Conservation (phyloP, 1,140 invertebrate genomes). For the Zaprionus davidi region DNA sequence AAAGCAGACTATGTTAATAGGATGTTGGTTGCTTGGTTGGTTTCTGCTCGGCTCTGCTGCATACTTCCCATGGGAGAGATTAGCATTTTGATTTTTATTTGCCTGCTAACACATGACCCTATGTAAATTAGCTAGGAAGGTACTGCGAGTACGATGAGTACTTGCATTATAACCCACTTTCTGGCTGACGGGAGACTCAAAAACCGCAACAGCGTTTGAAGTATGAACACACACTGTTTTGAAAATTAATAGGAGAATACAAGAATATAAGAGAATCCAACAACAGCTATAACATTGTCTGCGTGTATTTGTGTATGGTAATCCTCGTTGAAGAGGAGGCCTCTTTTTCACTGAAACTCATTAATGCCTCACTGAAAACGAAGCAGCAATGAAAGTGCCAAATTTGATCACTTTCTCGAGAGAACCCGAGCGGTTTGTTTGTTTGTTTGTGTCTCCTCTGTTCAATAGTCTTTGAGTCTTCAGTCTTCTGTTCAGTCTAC, state of each 20-base stretch:
- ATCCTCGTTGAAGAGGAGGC: not conserved
- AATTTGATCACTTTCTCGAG: conserved; percentile 28
- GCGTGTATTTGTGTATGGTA: not conserved
- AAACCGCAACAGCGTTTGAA: conserved; percentile 22
- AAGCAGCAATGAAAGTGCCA: conserved; percentile 18
- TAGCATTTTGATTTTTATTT: conserved; percentile 54
- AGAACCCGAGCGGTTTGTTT: not conserved
- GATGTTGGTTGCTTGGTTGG: conserved; percentile 8
- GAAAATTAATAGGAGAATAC: not conserved
- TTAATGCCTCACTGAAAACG: not conserved
- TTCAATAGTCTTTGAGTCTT: not conserved
- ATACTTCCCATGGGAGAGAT: conserved; percentile 31
- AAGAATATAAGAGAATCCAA: not conserved
- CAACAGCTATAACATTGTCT: not conserved
- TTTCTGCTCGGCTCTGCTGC: conserved; percentile 2
- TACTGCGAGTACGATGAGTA: not conserved
- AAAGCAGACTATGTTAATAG: conserved; percentile 37
- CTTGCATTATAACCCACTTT: conserved; percentile 49
- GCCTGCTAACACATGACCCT: conserved; percentile 41
- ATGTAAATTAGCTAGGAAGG: conserved; percentile 42
- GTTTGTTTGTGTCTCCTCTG: conserved; percentile 17
- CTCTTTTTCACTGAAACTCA: conserved; percentile 4
- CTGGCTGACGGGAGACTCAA: conserved; percentile 3
- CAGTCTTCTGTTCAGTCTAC: not conserved
- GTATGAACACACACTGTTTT: conserved; percentile 15